Evolutionary conservation across 2,797 vertebrate species (phyloP), one percentile per base, ranked within the genome.

Genomic region (Crax fasciolata): DNA sequence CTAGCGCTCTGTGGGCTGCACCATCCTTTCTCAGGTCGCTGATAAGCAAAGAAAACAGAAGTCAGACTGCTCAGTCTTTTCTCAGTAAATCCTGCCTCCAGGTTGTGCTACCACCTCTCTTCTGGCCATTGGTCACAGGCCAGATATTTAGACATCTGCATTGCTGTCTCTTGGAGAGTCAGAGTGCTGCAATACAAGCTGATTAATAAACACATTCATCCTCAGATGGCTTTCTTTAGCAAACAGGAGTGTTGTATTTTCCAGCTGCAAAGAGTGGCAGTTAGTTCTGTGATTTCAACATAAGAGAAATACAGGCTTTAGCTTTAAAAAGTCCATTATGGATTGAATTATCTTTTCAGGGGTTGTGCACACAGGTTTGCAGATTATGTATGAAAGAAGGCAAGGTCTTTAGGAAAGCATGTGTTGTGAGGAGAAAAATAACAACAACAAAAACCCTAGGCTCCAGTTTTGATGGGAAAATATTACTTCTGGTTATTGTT

Each of bases 401-500:
- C 63, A 76, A 82, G 54, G 55, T 66, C 72, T 85, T 92, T 89
- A 88, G 80, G 79, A 92, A 93, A 96, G 39, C 67, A 10, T 74
- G 57, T 68, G 51, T 73, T 95, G 28, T 94, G 95, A 73, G 24
- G 44, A 85, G 84, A 91, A 96, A 97, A 95, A 89, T 39, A 92
- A 92, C 30, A 87, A 87, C 65, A 71, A 89, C 68, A 94, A 90
- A 94, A 94, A 86, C 70, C 87, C 78, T 68, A 66, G 81, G 86
- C 93, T 97, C 71, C 46, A 28, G 39, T 95, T 96, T 95, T 97
- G 96, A 97, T 96, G 94, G 93, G 66, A 91, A 96, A 97, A 96
- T 89, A 93, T 96, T 97, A 95, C 85, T 95, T 95, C 77, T 96
- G 83, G 93, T 94, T 94, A 97, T 97, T 97, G 97, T 97, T 97